A percentile compares a stretch with the other conserved stretches of the same genome.
Evolutionary conservation across 2,888 invertebrate genomes (phyloP).

Genomic region (Limenitis camilla): DNA sequence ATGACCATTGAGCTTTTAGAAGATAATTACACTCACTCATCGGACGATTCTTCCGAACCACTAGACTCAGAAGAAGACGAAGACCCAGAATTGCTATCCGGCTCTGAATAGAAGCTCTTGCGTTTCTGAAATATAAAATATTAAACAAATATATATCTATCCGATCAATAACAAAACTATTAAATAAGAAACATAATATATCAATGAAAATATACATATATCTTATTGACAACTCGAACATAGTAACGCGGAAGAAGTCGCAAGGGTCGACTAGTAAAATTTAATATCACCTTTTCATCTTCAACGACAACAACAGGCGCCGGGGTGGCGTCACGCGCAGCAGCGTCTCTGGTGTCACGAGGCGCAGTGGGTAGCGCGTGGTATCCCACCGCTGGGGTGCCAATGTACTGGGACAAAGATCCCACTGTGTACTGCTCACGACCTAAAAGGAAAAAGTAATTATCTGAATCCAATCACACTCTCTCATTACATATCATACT

Average conservation of each 20-base stretch:
- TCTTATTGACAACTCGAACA: no score
- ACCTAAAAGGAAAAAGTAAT: slow-evolving; percentile 59
- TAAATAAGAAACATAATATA: no score
- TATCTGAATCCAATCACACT: not conserved
- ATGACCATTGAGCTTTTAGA: no score
- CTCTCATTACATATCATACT: not conserved
- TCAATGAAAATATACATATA: no score
- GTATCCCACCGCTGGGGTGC: slow-evolving; percentile 89
- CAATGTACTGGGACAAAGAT: slow-evolving; percentile 95
- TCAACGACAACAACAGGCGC: slow-evolving; percentile 13
- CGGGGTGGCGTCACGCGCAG: slow-evolving; percentile 76
- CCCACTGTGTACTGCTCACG: slow-evolving; percentile 93
- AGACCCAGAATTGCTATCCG: slow-evolving; percentile 56
- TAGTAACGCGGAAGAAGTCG: no score
- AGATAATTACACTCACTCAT: slow-evolving; percentile 44
- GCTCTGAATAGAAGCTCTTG: slow-evolving; percentile 79
- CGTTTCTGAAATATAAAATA: slow-evolving; percentile 55
- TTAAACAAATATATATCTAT: no score
- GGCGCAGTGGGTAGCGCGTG: slow-evolving; percentile 91
- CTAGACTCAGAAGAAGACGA: slow-evolving; percentile 45
- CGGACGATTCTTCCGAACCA: slow-evolving; percentile 59
- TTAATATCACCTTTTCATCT: slow-evolving; percentile 15
- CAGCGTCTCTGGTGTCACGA: slow-evolving; percentile 80
- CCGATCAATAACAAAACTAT: no score
- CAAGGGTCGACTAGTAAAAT: no score